Base-by-base conservation (phyloP, 2,113 vertebrate genomes). In the Panthera leo region DNA sequence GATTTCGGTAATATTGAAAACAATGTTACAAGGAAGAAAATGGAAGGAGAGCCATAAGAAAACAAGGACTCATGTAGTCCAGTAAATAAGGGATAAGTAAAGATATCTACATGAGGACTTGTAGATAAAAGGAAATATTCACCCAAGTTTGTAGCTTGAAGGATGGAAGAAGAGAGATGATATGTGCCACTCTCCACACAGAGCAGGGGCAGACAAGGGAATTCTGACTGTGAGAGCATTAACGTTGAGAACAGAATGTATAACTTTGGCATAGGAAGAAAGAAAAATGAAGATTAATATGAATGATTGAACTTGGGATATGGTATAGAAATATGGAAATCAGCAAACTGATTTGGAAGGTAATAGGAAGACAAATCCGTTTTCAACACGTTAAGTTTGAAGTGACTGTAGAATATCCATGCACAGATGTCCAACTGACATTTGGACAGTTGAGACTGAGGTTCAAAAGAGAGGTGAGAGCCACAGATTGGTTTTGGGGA, bases 401-500 rank as follows among this genome's bases (percentile, higher is more conserved):
- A 91, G 36, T 90, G 58, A 88, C 76, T 91, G 90, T 34, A 68
- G 87, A 85, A 80, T 67, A 94, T 61, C 31, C 51, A 89, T 51
- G 55, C 51, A 93, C 86, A 96, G 87, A 93, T 92, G 79, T 94
- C 95, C 95, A 85, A 31, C 25, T 82, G 94, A 78, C 80, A 96
- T 90, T 75, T 94, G 67, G 78, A 93, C 18, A 45, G 42, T 65
- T 9, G 48, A 39, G 70, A 83, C 29, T 87, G 65, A 78, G 89
- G 86, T 96, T 96, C 86, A 94, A 85, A 91, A 97, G 76, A 92
- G 61, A 92, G 80, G 86, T 90, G 85, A 70, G 70, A 85, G 86
- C 65, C 55, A 75, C n/a, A 91, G 94, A 95, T 96, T 92, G 90
- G 80, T 92, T 96, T 96, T 6, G 34, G 53, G n/a, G 36, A 90